Conservation (phyloP, 2,888 invertebrate genomes). For the Agrotis segetum region DNA sequence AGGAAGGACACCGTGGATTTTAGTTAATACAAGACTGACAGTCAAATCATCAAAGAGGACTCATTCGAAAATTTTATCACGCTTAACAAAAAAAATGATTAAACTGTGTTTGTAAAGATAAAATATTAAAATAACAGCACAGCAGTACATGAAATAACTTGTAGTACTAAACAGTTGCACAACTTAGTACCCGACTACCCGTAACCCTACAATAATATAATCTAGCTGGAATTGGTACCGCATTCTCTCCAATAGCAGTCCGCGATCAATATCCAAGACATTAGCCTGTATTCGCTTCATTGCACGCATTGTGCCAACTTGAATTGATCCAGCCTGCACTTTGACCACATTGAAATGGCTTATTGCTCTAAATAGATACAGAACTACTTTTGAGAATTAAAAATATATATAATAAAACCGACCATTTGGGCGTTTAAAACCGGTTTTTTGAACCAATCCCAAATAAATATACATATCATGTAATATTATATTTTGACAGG, state of each 20-base stretch:
- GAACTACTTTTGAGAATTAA: slow-evolving; percentile 4
- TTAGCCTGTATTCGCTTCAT: slow-evolving; percentile 48
- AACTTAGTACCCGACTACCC: neutral
- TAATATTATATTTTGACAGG: too few relatives aligned
- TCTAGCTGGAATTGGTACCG: slow-evolving; percentile 11
- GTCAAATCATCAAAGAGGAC: too few relatives aligned
- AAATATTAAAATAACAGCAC: too few relatives aligned
- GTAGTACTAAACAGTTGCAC: neutral
- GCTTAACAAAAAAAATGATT: too few relatives aligned
- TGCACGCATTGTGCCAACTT: slow-evolving; percentile 52
- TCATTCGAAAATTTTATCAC: too few relatives aligned
- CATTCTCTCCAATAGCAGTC: slow-evolving; percentile 26
- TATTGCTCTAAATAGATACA: neutral
- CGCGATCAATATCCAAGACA: slow-evolving; percentile 56
- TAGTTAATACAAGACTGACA: too few relatives aligned
- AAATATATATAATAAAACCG: too few relatives aligned
- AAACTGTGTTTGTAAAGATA: too few relatives aligned
- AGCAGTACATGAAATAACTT: neutral
- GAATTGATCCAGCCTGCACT: slow-evolving; percentile 45
- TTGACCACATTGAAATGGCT: slow-evolving; percentile 27
- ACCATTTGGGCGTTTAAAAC: too few relatives aligned
- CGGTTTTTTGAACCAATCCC: too few relatives aligned
- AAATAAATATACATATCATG: too few relatives aligned
- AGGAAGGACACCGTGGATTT: too few relatives aligned
- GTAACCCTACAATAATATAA: slow-evolving; percentile 12